Evolutionary conservation across 92 coral and sea anemone species (phyloP), one percentile per base, ranked within the genome.

Genomic region (Actinostola sp.): DNA sequence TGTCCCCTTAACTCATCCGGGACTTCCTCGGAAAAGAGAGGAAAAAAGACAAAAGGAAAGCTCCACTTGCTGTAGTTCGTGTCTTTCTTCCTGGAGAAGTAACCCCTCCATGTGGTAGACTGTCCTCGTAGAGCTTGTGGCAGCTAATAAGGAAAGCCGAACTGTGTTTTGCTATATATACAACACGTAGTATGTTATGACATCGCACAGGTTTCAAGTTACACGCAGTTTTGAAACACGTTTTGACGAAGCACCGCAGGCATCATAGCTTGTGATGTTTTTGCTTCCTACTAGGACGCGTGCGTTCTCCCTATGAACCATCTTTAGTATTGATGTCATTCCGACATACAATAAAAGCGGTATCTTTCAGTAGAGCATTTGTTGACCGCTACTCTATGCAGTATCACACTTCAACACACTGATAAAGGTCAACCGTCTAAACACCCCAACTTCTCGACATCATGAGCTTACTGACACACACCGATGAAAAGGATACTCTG

Each of bases 391-490:
- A 58, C 56, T 21, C 43, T 30, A 42, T 41, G 48, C 60, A 55
- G 64, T 46, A 49, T 63, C 77, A 63, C 68, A 52, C 70, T 34
- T 75, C 81, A 75, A 45, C 81, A 55, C 67, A 34, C 53, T 58
- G 50, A 24, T 32, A 75, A 64, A 75, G 81, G 81, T 75, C 72
- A 75, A 75, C 50, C 39, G 20, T 44, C 45, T 62, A 63, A 75
- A 75, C 71, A 44, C 7, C 67, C 52, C 49, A 62, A 43, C 63
- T 71, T 41, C 76, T 71, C 43, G 48, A 64, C 72, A 51, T 50
- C 81, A 75, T 42, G 62, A 51, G 59, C 81, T 63, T 52, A 38
- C 44, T 75, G 72, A 75, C 81, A 63, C 21, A 75, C 55, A 23
- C 26, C 27, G 70, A 28, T 59, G 71, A 62, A 52, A 54, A 48